These are phyloP conservation scores for Zalophus californianus DNA, from an alignment of 2,797 vertebrate species.

Conservation along the genomic window DNA sequence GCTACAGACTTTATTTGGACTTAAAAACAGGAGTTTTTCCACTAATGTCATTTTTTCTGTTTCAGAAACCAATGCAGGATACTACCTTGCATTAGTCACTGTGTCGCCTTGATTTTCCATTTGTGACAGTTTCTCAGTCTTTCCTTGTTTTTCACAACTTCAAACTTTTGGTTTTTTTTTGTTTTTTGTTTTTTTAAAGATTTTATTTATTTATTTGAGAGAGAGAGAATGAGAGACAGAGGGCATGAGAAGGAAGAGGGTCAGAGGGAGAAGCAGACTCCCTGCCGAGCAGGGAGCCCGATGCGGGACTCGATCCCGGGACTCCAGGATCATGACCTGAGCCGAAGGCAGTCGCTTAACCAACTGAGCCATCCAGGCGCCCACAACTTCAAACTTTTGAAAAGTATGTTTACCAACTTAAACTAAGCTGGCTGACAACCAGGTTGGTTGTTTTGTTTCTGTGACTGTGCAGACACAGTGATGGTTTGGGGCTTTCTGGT, in stretches of 20 bases:
- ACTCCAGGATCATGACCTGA: too few relatives aligned
- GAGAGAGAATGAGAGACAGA: too few relatives aligned
- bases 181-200: too few relatives aligned
- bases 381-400: neutral
- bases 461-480: neutral
- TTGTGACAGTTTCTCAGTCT: neutral
- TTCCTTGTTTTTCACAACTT: neutral
- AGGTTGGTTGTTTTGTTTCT: neutral
- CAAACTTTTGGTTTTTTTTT: neutral
- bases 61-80: neutral
- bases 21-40: neutral
- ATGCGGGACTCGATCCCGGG: too few relatives aligned
- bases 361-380: too few relatives aligned
- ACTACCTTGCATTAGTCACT: rapidly evolving
- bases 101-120: neutral
- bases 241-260: too few relatives aligned
- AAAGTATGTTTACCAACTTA: neutral
- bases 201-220: too few relatives aligned
- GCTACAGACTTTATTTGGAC: neutral
- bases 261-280: too few relatives aligned
- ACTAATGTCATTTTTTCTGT: neutral
- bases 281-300: too few relatives aligned
- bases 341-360: too few relatives aligned
- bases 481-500: neutral
- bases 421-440: neutral